Evolutionary conservation across 2,113 vertebrate genomes (phyloP).

Genomic region (Donacobius atricapilla): DNA sequence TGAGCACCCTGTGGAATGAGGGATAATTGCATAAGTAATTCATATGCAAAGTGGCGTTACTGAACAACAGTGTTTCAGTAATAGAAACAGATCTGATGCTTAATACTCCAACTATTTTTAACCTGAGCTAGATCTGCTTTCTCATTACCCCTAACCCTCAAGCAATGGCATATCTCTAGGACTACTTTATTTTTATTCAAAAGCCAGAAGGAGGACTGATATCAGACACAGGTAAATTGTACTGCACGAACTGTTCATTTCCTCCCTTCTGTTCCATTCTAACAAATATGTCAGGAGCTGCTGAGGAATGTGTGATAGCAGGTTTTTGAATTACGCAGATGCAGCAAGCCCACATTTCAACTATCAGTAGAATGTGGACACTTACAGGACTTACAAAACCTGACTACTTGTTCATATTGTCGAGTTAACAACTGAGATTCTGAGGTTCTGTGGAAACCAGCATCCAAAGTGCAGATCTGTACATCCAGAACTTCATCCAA

Average conservation of each 20-base stretch:
- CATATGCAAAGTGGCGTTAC: background rate
- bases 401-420: background rate
- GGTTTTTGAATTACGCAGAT: background rate
- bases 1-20: background rate
- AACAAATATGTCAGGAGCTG: background rate
- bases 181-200: background rate
- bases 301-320: fast-evolving
- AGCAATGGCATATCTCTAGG: background rate
- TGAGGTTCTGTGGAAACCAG: background rate
- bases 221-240: background rate
- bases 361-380: background rate
- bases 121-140: background rate
- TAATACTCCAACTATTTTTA: background rate
- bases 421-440: background rate
- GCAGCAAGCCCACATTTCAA: background rate
- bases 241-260: background rate
- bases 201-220: background rate
- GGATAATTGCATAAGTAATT: background rate
- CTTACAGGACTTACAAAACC: background rate
- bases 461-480: background rate
- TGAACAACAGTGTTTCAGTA: background rate
- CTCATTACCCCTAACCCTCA: background rate
- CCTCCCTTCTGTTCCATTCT: background rate
- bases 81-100: background rate
- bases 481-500: background rate